Base-by-base conservation (phyloP, 2,797 vertebrate genomes). In the Hippopotamyrus pictus region DNA sequence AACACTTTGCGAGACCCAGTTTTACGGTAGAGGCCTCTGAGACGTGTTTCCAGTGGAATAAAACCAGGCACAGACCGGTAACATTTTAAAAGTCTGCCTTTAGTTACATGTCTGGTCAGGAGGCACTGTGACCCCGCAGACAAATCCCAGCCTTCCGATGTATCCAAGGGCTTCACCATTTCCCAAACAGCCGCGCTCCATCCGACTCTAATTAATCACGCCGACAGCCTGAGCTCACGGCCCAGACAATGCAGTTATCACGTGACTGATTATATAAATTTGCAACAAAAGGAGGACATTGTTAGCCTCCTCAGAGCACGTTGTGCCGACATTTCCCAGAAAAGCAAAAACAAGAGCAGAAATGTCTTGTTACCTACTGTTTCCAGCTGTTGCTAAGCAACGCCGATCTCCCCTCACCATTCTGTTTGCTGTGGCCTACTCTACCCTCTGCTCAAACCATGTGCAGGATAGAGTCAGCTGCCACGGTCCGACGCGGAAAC, bases 351-450 rank as follows among this genome's bases (percentile, higher is more conserved):
- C 12, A 25, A 92, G 91, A 91, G 85, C 89, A 89, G 88, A 91
- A 88, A 92, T 89, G 87, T 88, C 92, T 90, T 92, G 92, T 91
- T 91, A 92, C 90, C 79, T 83, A 83, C 90, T 90, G 89, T 91
- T 89, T 92, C 89, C 83, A 89, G n/a, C 88, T 90, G 92, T 94
- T 93, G 90, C 95, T 91, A 92, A 88, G 94, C 92, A 92, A 93
- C 92, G 87, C 12, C 84, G 88, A 48, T 82, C 90, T 91, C 90
- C 89, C 86, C 90, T 82, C 48, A 89, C 69, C 59, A 14, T 17
- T 85, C 41, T 83, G 90, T 90, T 90, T 93, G 89, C 88, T n/a
- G 84, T 62, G 84, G 88, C 65, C 90, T 62, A 3, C 69, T 19
- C 33, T 19, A 57, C 46, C 25, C 59, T 88, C 76, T n/a, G 6